phyloP scores from a whole-genome alignment of 2,797 vertebrate species.

The Sebastes hubbsi region DNA sequence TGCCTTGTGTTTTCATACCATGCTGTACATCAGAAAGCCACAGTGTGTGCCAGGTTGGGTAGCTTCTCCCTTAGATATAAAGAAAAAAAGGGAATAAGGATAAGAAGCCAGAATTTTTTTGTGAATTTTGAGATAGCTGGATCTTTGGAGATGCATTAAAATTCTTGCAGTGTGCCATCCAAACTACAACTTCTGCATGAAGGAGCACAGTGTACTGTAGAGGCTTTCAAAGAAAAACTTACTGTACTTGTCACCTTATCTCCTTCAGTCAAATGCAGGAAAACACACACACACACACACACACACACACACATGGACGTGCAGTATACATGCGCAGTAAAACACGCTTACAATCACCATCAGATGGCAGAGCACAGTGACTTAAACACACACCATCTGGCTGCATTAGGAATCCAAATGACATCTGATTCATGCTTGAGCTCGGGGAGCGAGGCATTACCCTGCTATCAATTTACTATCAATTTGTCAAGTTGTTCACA shows the following conservation, averaged over 20 bases:
- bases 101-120: slow-evolving; percentile 37
- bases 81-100: not conserved
- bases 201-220: slow-evolving; percentile 1
- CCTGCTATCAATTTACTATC: slow-evolving; percentile 61
- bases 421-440: slow-evolving; percentile 64
- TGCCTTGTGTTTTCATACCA: slow-evolving; percentile 52
- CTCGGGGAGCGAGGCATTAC: slow-evolving; percentile 54
- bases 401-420: slow-evolving; percentile 63
- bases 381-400: slow-evolving; percentile 74
- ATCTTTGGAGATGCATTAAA: slow-evolving; percentile 26
- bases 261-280: slow-evolving; percentile 5
- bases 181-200: slow-evolving; percentile 21
- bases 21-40: slow-evolving; percentile 50
- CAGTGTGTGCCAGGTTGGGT: slow-evolving; percentile 9
- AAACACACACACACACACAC: not conserved
- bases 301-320: slow-evolving; percentile 1
- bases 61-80: slow-evolving; percentile 20
- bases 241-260: slow-evolving; percentile 24
- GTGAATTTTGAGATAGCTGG: slow-evolving; percentile 17
- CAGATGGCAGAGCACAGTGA: slow-evolving; percentile 56
- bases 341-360: slow-evolving; percentile 45
- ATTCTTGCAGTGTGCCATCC: slow-evolving; percentile 21
- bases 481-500: slow-evolving; percentile 67
- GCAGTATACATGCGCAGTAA: slow-evolving; percentile 32
- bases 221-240: slow-evolving; percentile 35